phyloP scores from a whole-genome alignment of 2,113 vertebrate genomes.

The Donacobius atricapilla region DNA sequence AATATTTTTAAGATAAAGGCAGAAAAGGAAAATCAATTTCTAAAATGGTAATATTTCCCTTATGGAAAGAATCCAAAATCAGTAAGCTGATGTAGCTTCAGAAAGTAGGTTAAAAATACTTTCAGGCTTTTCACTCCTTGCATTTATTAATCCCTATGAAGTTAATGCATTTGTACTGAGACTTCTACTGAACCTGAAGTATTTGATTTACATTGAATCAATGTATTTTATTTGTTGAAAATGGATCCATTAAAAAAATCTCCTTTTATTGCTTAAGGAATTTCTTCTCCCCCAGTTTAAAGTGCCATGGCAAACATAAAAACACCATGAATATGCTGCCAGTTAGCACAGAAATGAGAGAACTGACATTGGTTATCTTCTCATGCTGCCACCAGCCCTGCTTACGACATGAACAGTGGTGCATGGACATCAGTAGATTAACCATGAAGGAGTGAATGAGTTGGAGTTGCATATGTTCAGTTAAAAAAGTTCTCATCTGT shows the following conservation, averaged over 20 bases:
- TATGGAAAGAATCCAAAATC: neutral
- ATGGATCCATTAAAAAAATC: neutral
- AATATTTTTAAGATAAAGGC: conserved; percentile 20
- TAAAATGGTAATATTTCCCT: neutral
- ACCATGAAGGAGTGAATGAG: neutral
- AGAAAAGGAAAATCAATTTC: conserved; percentile 5
- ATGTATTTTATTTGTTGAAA: neutral
- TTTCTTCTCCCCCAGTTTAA: neutral
- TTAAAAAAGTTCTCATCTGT: neutral
- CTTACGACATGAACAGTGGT: neutral
- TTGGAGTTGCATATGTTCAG: neutral
- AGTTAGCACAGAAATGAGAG: neutral
- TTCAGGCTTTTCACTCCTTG: neutral
- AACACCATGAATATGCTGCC: neutral
- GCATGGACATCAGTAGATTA: neutral
- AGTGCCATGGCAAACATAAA: neutral
- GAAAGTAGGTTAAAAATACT: neutral
- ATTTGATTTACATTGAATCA: neutral
- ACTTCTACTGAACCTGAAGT: neutral
- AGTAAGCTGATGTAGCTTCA: neutral
- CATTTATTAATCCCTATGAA: neutral
- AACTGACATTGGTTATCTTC: neutral
- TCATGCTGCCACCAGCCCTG: neutral
- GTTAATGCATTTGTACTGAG: neutral
- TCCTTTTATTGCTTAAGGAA: neutral